Evolutionary conservation across 2,797 vertebrate species (phyloP).

Genomic region (Bradypodion pumilum): DNA sequence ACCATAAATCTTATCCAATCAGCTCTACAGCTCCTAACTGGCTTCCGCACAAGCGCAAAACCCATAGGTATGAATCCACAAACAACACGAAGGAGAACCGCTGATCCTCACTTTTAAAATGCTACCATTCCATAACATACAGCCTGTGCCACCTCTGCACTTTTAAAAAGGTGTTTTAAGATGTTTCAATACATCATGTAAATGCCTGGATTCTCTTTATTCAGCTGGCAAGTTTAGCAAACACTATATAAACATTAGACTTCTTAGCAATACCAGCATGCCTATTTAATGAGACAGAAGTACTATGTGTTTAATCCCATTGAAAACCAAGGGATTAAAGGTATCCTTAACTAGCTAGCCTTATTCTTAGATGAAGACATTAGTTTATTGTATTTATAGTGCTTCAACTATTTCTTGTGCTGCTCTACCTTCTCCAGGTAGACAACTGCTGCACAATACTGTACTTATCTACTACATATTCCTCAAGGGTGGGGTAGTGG

Average conservation of each 20-base stretch:
- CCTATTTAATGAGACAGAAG: background rate
- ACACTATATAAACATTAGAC: background rate
- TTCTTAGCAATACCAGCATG: background rate
- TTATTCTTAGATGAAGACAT: background rate
- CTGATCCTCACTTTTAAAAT: too few relatives aligned
- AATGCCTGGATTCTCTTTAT: background rate
- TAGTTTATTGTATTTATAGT: background rate
- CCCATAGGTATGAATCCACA: too few relatives aligned
- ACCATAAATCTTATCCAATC: too few relatives aligned
- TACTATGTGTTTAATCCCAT: background rate
- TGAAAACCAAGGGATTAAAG: background rate
- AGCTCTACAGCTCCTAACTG: too few relatives aligned
- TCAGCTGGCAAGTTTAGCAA: background rate
- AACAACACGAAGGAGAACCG: too few relatives aligned
- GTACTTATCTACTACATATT: background rate
- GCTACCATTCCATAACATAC: too few relatives aligned
- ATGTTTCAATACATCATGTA: background rate
- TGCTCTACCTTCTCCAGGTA: background rate
- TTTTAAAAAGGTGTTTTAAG: too few relatives aligned
- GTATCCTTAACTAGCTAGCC: background rate
- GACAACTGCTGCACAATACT: background rate
- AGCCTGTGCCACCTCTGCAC: too few relatives aligned
- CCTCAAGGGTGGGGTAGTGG: background rate
- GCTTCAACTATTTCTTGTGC: background rate
- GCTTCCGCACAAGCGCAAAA: too few relatives aligned